Base-by-base conservation (phyloP, 92 coral and sea anemone species). In the Ricordea florida region DNA sequence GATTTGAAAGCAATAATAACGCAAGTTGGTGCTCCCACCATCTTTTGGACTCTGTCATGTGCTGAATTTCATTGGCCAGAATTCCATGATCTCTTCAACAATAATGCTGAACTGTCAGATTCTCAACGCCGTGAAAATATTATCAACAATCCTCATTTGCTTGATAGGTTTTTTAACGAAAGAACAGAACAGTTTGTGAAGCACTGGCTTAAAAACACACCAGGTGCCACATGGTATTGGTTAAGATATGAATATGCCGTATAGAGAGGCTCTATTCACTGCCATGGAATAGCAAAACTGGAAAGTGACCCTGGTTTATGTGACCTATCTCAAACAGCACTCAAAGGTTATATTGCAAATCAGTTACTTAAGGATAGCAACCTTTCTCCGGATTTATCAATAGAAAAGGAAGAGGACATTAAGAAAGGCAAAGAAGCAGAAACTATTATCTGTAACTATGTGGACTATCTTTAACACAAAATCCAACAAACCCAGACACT, bases 221-320 rank as follows among this genome's bases (percentile, higher is more conserved):
- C 82, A 10, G 66, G 69, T 32, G 81, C 78, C 26, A 33, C 61
- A 53, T 82, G 93, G 89, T 21, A 82, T 71, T 82, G 93, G 89
- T 87, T 57, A 24, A 41, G 93, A 29, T 82, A 87, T 77, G 93
- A 82, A 72, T 78, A 65, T 70, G 82, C 89, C 10, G 87, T 82
- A 5, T 89, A 87, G 36, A 21, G 89, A 11, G 92, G 92, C 13
- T 75, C 92, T 9, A 81, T 87, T 60, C 92, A 87, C 45, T 87
- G 85, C 47, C 88, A 87, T 76, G 93, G 89, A 1, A 67, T 87
- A 17, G 85, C 93, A 76, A 87, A 87, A 71, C 85, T 87, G 1
- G 53, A 72, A 3, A 38, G 21, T 88, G 93, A 88, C 25, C 93
- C 89, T 9, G 37, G 55, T 28, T 64, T 83, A 17, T 89, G 90